These are phyloP conservation scores for Hylyphantes graminicola DNA, from an alignment of 1,140 invertebrate genomes.

Conservation along the genomic window DNA sequence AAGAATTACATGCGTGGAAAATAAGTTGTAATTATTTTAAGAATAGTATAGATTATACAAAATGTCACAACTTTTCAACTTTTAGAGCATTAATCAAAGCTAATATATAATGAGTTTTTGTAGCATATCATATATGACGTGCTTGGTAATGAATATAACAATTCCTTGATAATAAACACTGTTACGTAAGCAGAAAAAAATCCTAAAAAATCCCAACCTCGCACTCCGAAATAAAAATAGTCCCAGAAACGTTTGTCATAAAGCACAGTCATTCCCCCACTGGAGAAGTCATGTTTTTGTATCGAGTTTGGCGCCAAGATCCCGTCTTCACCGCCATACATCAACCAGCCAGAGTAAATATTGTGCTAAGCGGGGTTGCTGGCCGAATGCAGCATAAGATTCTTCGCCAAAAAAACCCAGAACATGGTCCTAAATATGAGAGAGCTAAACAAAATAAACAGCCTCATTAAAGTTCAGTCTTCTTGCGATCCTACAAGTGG, in stretches of 20 bases:
- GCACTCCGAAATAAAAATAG: conserved; percentile 13
- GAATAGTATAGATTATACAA: too few relatives aligned
- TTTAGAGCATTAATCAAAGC: too few relatives aligned
- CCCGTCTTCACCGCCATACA: conserved; percentile 45
- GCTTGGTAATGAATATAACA: too few relatives aligned
- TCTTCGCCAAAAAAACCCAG: background rate
- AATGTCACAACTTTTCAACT: too few relatives aligned
- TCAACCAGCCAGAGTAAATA: conserved; percentile 43
- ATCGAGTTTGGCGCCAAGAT: conserved; percentile 50
- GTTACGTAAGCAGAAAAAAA: too few relatives aligned
- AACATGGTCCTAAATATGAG: background rate
- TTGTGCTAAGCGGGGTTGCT: conserved; percentile 47
- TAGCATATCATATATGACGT: too few relatives aligned
- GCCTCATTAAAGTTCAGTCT: conserved; percentile 32
- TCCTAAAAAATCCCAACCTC: too few relatives aligned
- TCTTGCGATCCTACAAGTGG: conserved; percentile 48
- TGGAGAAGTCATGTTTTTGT: conserved; percentile 23
- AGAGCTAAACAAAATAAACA: conserved; percentile 53
- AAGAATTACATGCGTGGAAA: too few relatives aligned
- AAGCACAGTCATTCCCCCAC: background rate
- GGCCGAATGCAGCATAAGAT: conserved; percentile 18
- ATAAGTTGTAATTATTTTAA: too few relatives aligned
- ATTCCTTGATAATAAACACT: too few relatives aligned
- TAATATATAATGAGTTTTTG: too few relatives aligned
- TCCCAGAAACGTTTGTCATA: background rate